Evolutionary conservation across 2,888 invertebrate genomes (phyloP).

Genomic region (Alcis repandata): DNA sequence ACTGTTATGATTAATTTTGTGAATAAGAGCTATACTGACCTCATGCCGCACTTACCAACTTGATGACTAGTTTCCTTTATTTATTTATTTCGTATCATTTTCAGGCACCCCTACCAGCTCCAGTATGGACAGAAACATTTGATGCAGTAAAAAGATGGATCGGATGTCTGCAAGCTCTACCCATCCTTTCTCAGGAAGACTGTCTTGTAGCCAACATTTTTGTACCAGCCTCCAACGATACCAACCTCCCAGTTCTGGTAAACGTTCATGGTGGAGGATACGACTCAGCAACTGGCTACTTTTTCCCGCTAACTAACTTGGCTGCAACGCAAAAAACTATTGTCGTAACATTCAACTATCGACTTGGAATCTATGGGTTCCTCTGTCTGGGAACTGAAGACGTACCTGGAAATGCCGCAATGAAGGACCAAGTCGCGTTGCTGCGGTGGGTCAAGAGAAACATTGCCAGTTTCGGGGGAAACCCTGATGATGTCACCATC

Average conservation of each 20-base stretch:
- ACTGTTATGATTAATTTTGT: too few relatives aligned
- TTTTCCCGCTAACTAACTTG: neutral
- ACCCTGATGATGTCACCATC: slow-evolving; percentile 57
- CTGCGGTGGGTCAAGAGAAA: slow-evolving; percentile 58
- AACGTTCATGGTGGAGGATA: slow-evolving; percentile 22
- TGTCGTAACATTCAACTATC: slow-evolving; percentile 48
- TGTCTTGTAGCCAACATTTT: slow-evolving; percentile 10
- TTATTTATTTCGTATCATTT: neutral
- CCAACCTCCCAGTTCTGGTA: slow-evolving; percentile 20
- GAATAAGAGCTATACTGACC: too few relatives aligned
- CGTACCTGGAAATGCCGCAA: slow-evolving; percentile 59
- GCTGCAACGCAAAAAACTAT: slow-evolving; percentile 37
- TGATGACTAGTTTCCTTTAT: too few relatives aligned
- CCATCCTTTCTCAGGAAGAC: slow-evolving; percentile 13
- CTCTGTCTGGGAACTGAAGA: slow-evolving; percentile 59
- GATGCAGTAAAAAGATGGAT: neutral
- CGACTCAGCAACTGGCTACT: neutral
- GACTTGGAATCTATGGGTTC: slow-evolving; percentile 55
- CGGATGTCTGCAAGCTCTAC: neutral
- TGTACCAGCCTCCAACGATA: slow-evolving; percentile 15
- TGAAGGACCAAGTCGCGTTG: slow-evolving; percentile 58
- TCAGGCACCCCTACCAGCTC: slow-evolving; percentile 4
- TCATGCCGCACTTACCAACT: too few relatives aligned
- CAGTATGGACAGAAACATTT: neutral
- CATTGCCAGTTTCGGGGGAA: slow-evolving; percentile 63